Conservation (phyloP, 2,797 vertebrate species). For the Coreius guichenoti region DNA sequence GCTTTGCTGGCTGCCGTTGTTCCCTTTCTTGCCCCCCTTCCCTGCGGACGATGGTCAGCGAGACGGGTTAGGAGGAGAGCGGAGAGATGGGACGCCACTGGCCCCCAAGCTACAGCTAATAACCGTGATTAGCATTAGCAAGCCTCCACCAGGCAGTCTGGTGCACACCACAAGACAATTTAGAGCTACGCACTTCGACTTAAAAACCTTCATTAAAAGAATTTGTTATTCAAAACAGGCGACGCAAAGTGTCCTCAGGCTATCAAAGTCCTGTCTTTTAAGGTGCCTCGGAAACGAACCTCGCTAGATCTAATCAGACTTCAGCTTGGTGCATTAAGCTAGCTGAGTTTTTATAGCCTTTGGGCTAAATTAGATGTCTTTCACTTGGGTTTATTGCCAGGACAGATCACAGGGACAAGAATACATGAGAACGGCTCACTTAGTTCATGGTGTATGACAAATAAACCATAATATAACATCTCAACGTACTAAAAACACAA, state of each 20-base stretch:
- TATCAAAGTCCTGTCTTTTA: constrained; percentile 41
- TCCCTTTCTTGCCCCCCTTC: constrained; percentile 59
- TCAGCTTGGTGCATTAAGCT: constrained; percentile 58
- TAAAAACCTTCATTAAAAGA: constrained; percentile 82
- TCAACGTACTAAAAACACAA: constrained; percentile 7
- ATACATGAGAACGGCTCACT: constrained; percentile 15
- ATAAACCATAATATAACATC: constrained; percentile 1
- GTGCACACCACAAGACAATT: constrained; percentile 47
- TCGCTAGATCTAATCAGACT: constrained; percentile 73
- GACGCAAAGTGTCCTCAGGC: constrained; percentile 66
- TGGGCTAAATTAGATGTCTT: constrained; percentile 37
- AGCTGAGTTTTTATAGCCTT: constrained; percentile 53
- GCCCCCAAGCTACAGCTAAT: constrained; percentile 85
- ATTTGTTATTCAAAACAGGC: constrained; percentile 81
- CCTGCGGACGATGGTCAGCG: constrained; percentile 68
- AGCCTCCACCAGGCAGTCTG: constrained; percentile 51
- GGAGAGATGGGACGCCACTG: constrained; percentile 70
- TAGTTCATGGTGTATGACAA: constrained; percentile 41
- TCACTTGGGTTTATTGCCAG: constrained; percentile 33
- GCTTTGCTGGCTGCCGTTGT: constrained; percentile 79
- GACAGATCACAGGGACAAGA: constrained; percentile 63
- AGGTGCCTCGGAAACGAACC: constrained; percentile 33
- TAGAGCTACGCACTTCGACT: constrained; percentile 64
- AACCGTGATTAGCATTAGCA: constrained; percentile 63
- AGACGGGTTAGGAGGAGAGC: constrained; percentile 52